phyloP scores from a whole-genome alignment of 2,888 invertebrate genomes.

The Blera fallax region DNA sequence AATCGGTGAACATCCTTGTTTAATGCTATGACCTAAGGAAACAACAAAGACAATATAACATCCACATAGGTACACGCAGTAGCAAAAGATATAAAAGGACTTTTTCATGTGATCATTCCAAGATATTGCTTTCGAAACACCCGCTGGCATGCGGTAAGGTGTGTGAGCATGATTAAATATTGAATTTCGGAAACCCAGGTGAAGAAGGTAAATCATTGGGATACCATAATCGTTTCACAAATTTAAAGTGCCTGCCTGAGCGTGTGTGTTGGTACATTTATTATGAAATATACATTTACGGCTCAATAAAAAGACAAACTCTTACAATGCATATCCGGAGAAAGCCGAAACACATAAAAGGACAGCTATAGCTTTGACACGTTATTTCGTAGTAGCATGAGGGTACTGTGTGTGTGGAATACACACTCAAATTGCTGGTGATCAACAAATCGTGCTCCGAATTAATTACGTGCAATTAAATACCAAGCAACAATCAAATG shows the following conservation, averaged over 20 bases:
- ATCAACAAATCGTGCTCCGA: constrained; percentile 47
- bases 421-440: constrained; percentile 4
- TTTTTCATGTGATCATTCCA: constrained; percentile 36
- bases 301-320: constrained; percentile 32
- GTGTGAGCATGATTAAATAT: constrained; percentile 56
- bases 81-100: constrained; percentile 21
- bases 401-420: no score
- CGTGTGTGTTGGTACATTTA: constrained; percentile 8
- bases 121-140: constrained; percentile 37
- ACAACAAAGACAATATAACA: neutral
- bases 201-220: constrained; percentile 43
- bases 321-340: neutral
- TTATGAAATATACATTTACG: constrained; percentile 27
- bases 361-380: constrained; percentile 4
- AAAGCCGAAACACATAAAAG: neutral
- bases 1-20: constrained; percentile 35
- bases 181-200: constrained; percentile 48
- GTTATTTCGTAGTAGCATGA: neutral
- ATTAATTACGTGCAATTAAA: constrained; percentile 53
- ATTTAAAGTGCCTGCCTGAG: constrained; percentile 11
- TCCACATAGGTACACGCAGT: neutral
- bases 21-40: constrained; percentile 9
- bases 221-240: constrained; percentile 40
- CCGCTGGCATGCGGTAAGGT: constrained; percentile 43
- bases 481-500: constrained; percentile 23